Conservation (phyloP, 30 jellyfish, hydroid and myxozoan genomes). For the Nemopilema nomurai region DNA sequence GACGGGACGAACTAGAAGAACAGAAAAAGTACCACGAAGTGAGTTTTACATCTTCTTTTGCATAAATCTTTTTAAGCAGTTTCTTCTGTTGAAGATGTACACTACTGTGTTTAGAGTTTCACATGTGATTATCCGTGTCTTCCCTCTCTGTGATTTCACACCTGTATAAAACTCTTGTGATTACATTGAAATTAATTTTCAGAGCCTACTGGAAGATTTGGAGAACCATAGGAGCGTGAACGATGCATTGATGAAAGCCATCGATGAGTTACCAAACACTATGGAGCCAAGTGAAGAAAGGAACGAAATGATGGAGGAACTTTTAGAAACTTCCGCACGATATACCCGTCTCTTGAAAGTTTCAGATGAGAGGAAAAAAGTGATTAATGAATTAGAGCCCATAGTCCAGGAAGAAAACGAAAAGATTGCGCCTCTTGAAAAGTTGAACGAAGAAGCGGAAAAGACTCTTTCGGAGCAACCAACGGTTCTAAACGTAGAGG, state of each 20-base stretch:
- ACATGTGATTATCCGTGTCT: background rate
- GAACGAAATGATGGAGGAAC: slow-evolving; percentile 72
- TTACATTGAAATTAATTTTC: background rate
- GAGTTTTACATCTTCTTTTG: background rate
- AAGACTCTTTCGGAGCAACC: slow-evolving; percentile 63
- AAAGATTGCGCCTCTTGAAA: slow-evolving; percentile 35
- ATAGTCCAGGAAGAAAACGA: slow-evolving; percentile 60
- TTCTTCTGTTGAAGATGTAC: background rate
- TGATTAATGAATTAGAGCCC: slow-evolving; percentile 74
- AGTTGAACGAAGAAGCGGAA: slow-evolving; percentile 56
- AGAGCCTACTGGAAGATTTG: slow-evolving; percentile 79
- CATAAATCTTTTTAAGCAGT: background rate
- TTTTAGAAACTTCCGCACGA: slow-evolving; percentile 67
- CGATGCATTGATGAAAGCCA: slow-evolving; percentile 48
- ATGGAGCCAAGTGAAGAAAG: slow-evolving; percentile 58
- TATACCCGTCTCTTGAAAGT: slow-evolving; percentile 52
- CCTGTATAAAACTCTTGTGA: background rate
- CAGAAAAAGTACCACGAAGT: slow-evolving; percentile 82
- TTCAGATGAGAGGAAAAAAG: slow-evolving; percentile 55
- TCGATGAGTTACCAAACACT: slow-evolving; percentile 50
- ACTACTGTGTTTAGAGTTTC: background rate
- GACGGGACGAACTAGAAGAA: slow-evolving; percentile 58
- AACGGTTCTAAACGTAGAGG: slow-evolving; percentile 53
- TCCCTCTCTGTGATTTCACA: background rate
- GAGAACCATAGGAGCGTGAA: slow-evolving; percentile 45